Percentiles rank a stretch among this genome's conserved stretches.
These are phyloP conservation scores for Habrosyne pyritoides DNA, from an alignment of 2,888 invertebrate species.

Conservation along the genomic window DNA sequence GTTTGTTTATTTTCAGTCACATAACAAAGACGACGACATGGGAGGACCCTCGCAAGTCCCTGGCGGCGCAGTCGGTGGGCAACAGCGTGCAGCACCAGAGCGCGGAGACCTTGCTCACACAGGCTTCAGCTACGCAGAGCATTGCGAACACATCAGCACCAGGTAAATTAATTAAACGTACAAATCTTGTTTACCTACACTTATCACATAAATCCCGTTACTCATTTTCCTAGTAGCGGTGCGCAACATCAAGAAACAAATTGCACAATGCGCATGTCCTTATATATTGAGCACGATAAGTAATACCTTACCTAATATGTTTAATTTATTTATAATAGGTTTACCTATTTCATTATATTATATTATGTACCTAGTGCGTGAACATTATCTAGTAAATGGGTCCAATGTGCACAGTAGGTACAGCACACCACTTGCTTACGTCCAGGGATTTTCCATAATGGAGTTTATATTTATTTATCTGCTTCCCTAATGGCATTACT, in stretches of 20 bases:
- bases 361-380: neutral
- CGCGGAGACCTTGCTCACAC: slow-evolving; percentile 72
- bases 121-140: slow-evolving; percentile 69
- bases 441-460: slow-evolving; percentile 14
- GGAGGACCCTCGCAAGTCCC: slow-evolving; percentile 94
- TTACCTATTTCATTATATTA: neutral
- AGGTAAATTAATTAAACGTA: slow-evolving; percentile 46
- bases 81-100: slow-evolving; percentile 79
- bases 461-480: slow-evolving; percentile 8
- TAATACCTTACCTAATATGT: slow-evolving; percentile 1
- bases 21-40: slow-evolving; percentile 94
- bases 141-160: slow-evolving; percentile 60
- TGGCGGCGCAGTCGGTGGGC: slow-evolving; percentile 85
- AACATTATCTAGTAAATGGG: slow-evolving; percentile 1
- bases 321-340: neutral
- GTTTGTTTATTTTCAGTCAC: slow-evolving; percentile 85
- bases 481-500: slow-evolving; percentile 8
- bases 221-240: neutral
- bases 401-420: neutral
- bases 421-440: neutral
- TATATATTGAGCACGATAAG: neutral
- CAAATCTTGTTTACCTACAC: neutral
- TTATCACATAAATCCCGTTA: neutral
- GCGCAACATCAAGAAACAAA: neutral
- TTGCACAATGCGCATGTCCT: neutral